These are phyloP conservation scores for Zoanthus sociatus DNA, from an alignment of 92 coral and sea anemone genomes.

Conservation along the genomic window DNA sequence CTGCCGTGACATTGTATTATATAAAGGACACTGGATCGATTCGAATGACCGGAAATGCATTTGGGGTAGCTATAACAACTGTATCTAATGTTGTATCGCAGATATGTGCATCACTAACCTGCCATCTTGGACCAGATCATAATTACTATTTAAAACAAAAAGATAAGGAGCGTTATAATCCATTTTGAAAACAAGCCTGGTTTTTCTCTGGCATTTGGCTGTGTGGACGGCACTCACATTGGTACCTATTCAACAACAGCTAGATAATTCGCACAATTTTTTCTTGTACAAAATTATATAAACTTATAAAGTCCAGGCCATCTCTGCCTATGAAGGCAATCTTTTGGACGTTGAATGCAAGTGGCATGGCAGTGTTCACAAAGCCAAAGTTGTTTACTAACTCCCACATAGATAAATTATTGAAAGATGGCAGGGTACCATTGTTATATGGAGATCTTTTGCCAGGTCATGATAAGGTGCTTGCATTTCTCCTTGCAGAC, in stretches of 20 bases:
- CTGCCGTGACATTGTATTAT: conserved; percentile 37
- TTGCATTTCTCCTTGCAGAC: conserved; percentile 26
- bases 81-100: conserved; percentile 20
- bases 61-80: conserved; percentile 46
- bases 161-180: neutral
- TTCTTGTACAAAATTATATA: conserved; percentile 49
- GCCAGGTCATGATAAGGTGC: conserved; percentile 30
- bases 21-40: conserved; percentile 49
- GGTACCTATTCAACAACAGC: conserved; percentile 30
- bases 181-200: conserved; percentile 20
- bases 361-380: conserved; percentile 61
- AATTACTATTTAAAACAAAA: conserved; percentile 27
- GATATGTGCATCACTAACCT: conserved; percentile 35
- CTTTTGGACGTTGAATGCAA: neutral
- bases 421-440: conserved; percentile 38
- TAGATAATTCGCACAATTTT: conserved; percentile 50
- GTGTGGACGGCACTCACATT: conserved; percentile 37
- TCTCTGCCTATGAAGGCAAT: conserved; percentile 48
- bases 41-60: conserved; percentile 49
- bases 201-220: conserved; percentile 32
- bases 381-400: conserved; percentile 47
- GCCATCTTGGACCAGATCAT: conserved; percentile 43
- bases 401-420: conserved; percentile 29
- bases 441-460: neutral
- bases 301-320: conserved; percentile 47